Evolutionary conservation across 92 coral and sea anemone species (phyloP), one percentile per base, ranked within the genome.

Genomic region (Epizoanthus ramosus): DNA sequence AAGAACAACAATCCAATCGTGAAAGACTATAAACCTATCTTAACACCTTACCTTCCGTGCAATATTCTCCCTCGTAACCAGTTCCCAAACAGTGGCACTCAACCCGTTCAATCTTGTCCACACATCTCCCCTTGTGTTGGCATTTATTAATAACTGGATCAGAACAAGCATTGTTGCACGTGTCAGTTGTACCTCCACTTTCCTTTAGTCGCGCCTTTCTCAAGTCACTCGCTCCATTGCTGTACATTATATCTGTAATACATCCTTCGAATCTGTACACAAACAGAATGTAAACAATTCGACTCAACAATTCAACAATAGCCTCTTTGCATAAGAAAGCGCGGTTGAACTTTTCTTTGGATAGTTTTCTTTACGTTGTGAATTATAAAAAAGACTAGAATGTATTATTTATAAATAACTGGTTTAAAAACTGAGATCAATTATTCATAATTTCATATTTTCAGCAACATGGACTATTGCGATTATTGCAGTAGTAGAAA

Each of bases 51-150:
- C 98, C 91, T 89, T 77, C 72, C 9, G 89, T 80, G 76, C 98
- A 93, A 59, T 86, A 72, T 7, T 47, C 61, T 8, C 98, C 98
- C 68, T 93, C 93, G 79, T 91, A 93, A 50, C 98, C 94, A 82
- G 90, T 91, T 41, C 94, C 98, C 68, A 70, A 66, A 87, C 98
- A 93, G 60, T 93, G 87, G 60, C 98, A 93, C 65, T 87, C 89
- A 54, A 84, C 91, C 35, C 69, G 91, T 41, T 85, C 88, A 41
- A 90, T 81, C 74, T 74, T 88, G 66, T 88, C 92, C 17, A 73
- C 81, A 58, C 97, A 93, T 22, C 79, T 66, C 18, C 91, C 94
- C 24, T 87, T 80, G 47, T 93, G 86, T 54, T 87, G 80, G 56
- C 97, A 93, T 65, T 88, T 86, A 18, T 91, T 90, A 14, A 79